Percentiles rank a stretch among this genome's conserved stretches.
Evolutionary conservation across 2,113 vertebrate genomes (phyloP).

Genomic region (Dasypus novemcinctus): DNA sequence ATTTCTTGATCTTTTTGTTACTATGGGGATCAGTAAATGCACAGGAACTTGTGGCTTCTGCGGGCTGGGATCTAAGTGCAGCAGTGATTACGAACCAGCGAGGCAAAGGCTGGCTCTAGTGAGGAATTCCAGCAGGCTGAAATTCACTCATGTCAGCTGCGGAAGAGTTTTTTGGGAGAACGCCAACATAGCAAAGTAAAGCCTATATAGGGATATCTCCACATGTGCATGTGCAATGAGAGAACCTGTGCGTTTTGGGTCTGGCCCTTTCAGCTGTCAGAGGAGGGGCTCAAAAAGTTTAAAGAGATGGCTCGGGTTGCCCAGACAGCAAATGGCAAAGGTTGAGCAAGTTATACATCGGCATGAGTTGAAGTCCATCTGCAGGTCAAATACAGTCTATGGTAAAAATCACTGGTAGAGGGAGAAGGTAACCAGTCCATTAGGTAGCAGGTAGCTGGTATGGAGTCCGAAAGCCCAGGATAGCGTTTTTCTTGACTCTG

Average conservation of each 20-base stretch:
- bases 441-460: not conserved
- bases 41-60: not conserved
- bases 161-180: not conserved
- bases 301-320: not conserved
- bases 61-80: not conserved
- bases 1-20: not conserved
- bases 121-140: not conserved
- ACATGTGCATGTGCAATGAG: fast-evolving
- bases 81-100: not conserved
- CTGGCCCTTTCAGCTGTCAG: not conserved
- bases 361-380: not conserved
- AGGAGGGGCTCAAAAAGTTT: not conserved
- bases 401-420: not conserved
- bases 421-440: not conserved
- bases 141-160: not conserved
- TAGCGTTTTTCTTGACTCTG: not conserved
- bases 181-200: not conserved
- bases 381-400: not conserved
- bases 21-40: not conserved
- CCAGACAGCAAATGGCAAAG: not conserved
- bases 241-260: not conserved
- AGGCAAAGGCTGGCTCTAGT: not conserved
- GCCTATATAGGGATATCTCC: fast-evolving
- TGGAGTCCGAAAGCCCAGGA: not conserved
- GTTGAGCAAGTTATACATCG: not conserved